phyloP scores from a whole-genome alignment of 2,113 vertebrate genomes.

The Pseudorasbora parva region DNA sequence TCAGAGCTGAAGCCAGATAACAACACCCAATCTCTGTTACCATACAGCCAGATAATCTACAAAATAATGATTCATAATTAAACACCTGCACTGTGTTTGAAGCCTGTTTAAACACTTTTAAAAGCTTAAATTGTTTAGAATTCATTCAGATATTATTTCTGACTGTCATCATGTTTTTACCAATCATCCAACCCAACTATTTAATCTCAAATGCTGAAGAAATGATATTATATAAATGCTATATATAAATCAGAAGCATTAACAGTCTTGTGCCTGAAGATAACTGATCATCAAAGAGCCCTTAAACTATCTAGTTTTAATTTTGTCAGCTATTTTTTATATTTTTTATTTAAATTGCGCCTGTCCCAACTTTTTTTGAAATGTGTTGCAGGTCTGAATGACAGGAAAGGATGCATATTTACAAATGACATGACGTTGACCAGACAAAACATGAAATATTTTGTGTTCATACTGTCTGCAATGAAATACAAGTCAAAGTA shows the following conservation, averaged over 20 bases:
- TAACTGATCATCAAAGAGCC: neutral
- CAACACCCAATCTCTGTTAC: neutral
- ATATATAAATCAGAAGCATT: no score
- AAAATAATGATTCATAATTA: neutral
- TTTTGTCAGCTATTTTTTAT: no score
- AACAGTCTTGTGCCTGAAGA: neutral
- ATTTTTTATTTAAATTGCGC: no score
- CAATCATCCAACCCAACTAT: neutral
- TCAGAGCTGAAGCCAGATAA: neutral
- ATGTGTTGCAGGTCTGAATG: no score
- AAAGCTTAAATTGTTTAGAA: neutral
- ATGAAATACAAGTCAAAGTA: no score
- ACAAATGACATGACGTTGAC: no score
- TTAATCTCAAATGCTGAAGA: neutral
- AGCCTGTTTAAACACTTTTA: neutral
- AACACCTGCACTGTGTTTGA: neutral
- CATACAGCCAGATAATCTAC: constrained; percentile 3
- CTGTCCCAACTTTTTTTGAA: no score
- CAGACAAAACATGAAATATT: no score
- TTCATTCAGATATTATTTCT: neutral
- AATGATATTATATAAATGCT: no score
- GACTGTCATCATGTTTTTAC: neutral
- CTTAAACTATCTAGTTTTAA: no score
- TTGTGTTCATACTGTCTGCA: no score
- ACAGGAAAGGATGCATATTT: no score